phyloP scores from a whole-genome alignment of 1,140 invertebrate species.

The Brachionus koreanus region DNA sequence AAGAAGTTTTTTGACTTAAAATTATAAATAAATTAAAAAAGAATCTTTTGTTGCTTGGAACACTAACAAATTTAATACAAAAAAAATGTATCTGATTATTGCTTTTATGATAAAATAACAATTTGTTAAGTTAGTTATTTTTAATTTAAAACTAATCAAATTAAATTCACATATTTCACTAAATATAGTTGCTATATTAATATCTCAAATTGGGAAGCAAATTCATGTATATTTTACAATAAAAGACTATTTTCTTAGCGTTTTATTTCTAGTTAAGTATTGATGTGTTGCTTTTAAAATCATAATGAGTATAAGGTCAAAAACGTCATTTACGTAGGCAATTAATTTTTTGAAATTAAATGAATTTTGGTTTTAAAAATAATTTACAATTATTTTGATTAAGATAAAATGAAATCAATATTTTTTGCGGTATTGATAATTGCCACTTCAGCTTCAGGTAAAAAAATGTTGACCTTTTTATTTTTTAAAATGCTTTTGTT shows the following conservation, averaged over 20 bases:
- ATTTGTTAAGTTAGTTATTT: too few relatives aligned
- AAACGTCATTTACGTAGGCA: conserved; percentile 16
- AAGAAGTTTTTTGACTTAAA: too few relatives aligned
- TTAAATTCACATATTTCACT: too few relatives aligned
- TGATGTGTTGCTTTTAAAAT: neutral
- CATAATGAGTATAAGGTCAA: neutral
- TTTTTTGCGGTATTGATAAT: neutral
- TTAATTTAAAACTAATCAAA: too few relatives aligned
- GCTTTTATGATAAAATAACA: too few relatives aligned
- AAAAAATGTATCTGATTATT: too few relatives aligned
- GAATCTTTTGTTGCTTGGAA: too few relatives aligned
- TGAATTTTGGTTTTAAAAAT: neutral
- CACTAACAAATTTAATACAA: too few relatives aligned
- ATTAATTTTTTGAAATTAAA: neutral
- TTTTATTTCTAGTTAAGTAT: neutral
- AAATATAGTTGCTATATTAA: too few relatives aligned
- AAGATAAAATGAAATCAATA: neutral
- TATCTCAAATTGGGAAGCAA: too few relatives aligned
- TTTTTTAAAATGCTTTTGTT: neutral
- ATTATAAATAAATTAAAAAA: too few relatives aligned
- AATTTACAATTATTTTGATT: neutral
- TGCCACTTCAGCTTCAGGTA: neutral
- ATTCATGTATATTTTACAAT: neutral
- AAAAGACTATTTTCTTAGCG: neutral
- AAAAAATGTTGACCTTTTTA: neutral